Conservation (phyloP, 1,140 invertebrate genomes). For the Uloborus diversus region DNA sequence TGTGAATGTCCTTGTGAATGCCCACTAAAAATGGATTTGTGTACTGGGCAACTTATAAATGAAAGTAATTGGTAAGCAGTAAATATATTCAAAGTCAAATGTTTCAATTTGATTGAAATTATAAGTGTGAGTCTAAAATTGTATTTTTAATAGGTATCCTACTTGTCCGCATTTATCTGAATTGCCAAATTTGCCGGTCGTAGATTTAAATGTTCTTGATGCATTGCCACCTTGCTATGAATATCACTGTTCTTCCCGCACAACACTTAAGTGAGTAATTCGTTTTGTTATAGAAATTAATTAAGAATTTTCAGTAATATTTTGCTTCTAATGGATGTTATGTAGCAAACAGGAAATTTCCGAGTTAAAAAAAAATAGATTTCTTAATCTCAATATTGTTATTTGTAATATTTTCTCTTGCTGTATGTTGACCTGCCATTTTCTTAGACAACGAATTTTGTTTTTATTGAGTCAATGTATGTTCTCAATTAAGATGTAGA, state of each 20-base stretch:
- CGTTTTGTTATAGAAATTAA: too few species aligned
- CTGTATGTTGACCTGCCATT: too few species aligned
- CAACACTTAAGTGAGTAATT: constrained; percentile 63
- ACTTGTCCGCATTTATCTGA: constrained; percentile 68
- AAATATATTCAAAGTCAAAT: too few species aligned
- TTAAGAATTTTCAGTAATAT: too few species aligned
- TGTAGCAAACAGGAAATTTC: too few species aligned
- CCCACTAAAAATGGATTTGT: constrained; percentile 76
- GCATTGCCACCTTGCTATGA: constrained; percentile 64
- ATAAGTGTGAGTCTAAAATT: not conserved
- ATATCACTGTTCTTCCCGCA: constrained; percentile 63
- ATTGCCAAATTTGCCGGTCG: constrained; percentile 60
- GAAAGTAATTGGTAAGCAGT: constrained; percentile 64
- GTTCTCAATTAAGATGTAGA: too few species aligned
- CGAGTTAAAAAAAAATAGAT: too few species aligned
- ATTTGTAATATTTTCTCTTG: too few species aligned
- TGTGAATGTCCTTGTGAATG: constrained; percentile 97
- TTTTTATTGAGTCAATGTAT: too few species aligned
- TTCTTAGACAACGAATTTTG: too few species aligned
- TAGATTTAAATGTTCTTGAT: constrained; percentile 60
- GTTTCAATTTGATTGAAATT: not conserved
- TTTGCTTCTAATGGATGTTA: too few species aligned
- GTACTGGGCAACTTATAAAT: constrained; percentile 65
- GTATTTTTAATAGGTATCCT: constrained; percentile 64
- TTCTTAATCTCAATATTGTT: too few species aligned